Conservation (phyloP, 2,797 vertebrate genomes). For the Gila robusta region DNA sequence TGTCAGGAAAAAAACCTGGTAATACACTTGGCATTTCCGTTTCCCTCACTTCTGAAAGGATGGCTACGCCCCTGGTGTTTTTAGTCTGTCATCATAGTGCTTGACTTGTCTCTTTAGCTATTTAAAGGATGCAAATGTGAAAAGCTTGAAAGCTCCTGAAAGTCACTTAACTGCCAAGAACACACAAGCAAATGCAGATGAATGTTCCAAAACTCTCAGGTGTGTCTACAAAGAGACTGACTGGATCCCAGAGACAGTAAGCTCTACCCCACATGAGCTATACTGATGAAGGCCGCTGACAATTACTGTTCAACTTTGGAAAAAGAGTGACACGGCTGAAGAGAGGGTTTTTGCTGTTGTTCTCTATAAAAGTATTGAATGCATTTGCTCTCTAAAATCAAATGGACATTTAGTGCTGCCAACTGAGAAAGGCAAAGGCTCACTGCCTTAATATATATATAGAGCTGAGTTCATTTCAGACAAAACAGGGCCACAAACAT, state of each 20-base stretch:
- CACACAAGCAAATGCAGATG: slow-evolving; percentile 2
- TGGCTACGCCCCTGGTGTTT: neutral
- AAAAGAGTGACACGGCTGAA: neutral
- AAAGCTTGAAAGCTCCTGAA: slow-evolving; percentile 2
- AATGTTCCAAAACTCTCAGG: neutral
- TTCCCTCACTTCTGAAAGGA: neutral
- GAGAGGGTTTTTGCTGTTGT: neutral
- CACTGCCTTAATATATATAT: slow-evolving; percentile 17
- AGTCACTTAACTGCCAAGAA: slow-evolving; percentile 39
- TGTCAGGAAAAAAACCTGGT: neutral
- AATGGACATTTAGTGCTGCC: slow-evolving; percentile 1
- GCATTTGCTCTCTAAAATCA: neutral
- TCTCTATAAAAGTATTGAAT: neutral
- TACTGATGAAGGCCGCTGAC: neutral
- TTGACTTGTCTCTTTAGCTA: slow-evolving; percentile 23
- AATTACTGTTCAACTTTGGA: neutral
- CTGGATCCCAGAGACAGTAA: neutral
- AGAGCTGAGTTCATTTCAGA: neutral
- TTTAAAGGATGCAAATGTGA: slow-evolving; percentile 28
- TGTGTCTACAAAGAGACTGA: slow-evolving; percentile 13
- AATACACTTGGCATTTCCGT: neutral
- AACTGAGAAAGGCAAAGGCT: slow-evolving; percentile 14
- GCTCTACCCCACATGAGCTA: slow-evolving; percentile 19
- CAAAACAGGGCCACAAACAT: neutral
- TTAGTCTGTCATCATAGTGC: slow-evolving; percentile 6